Conservation (phyloP, 2,797 vertebrate genomes). For the Orientallactaga sibirica region DNA sequence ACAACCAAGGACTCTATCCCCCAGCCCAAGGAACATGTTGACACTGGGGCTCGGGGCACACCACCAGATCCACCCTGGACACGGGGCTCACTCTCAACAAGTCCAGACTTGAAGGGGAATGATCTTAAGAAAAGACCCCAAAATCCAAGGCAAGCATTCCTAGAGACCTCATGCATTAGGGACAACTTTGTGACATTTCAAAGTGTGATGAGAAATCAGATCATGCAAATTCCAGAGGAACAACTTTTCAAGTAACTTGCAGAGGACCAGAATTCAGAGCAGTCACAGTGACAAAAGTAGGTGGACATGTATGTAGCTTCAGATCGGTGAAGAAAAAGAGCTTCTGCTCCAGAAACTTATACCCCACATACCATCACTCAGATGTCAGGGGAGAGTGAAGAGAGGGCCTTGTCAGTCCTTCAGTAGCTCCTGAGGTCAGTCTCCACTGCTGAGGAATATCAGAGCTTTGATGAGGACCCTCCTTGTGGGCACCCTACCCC, state of each 20-base stretch:
- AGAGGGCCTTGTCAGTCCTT: too few relatives aligned
- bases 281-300: too few relatives aligned
- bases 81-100: neutral
- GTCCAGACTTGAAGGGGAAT: neutral
- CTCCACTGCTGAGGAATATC: neutral
- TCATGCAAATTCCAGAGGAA: neutral
- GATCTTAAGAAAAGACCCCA: neutral
- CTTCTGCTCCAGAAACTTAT: neutral
- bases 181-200: too few relatives aligned
- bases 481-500: neutral
- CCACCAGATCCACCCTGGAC: neutral
- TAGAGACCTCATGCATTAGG: neutral
- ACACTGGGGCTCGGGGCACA: neutral
- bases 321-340: accelerated
- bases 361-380: too few relatives aligned
- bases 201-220: neutral
- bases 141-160: too few relatives aligned
- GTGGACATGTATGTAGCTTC: neutral
- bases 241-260: neutral
- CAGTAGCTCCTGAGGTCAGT: neutral
- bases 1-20: too few relatives aligned
- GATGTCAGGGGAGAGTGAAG: neutral
- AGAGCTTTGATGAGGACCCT: neutral
- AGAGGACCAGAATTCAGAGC: neutral
- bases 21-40: neutral